A percentile compares a stretch with the other conserved stretches of the same genome.
Evolutionary conservation across 1,140 invertebrate species (phyloP).

Genomic region (Aphelenchoides besseyi): DNA sequence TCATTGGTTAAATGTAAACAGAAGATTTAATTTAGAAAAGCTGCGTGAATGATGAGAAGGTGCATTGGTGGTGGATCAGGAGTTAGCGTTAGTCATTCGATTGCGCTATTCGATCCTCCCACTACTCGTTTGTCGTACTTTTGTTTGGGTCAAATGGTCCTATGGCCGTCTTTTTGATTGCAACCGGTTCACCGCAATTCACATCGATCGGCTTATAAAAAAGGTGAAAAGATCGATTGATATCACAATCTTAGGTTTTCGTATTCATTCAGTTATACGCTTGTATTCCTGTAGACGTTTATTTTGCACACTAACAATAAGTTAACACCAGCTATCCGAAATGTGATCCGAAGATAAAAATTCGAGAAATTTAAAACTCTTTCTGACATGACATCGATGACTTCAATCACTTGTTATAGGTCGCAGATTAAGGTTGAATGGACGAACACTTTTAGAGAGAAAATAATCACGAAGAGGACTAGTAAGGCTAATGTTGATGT

Average conservation of each 20-base stretch:
- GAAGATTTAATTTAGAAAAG: background rate
- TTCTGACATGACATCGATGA: background rate
- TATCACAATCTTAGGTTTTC: background rate
- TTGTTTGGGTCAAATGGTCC: background rate
- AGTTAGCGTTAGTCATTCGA: too few species aligned
- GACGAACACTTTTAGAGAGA: too few species aligned
- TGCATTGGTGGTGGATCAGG: background rate
- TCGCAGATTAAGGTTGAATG: too few species aligned
- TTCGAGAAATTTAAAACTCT: background rate
- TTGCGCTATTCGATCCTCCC: too few species aligned
- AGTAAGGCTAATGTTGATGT: background rate
- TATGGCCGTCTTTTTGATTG: background rate
- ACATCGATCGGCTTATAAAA: background rate
- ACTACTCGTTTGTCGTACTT: background rate
- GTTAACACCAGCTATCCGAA: background rate
- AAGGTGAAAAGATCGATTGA: background rate
- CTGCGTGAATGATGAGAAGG: background rate
- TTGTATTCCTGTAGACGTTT: too few species aligned
- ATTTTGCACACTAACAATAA: too few species aligned
- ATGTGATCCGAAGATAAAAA: background rate
- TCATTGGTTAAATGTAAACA: background rate
- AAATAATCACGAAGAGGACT: background rate
- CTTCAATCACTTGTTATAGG: too few species aligned
- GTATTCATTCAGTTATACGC: background rate
- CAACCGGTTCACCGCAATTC: background rate